Evolutionary conservation across 2,113 vertebrate genomes (phyloP), one percentile per base, ranked within the genome.

Genomic region (Tachysurus vachellii): DNA sequence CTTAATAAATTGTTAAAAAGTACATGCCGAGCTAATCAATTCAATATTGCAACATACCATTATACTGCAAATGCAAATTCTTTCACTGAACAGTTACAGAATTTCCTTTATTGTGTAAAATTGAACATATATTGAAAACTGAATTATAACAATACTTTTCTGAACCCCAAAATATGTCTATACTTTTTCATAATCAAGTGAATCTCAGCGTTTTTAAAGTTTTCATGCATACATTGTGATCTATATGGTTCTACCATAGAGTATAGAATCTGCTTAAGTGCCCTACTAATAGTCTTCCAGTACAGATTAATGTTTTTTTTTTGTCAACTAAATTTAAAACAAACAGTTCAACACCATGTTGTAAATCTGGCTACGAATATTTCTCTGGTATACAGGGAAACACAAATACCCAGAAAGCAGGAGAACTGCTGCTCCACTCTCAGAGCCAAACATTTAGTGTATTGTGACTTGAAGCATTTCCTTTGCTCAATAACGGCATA

Each of bases 1-100:
- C 28, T 61, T 81, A 61, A 84, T 81, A 87, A 86, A 86, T 44
- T 68, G 50, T 61, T 82, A 83, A 88, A 86, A 89, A 82, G 50
- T 53, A 68, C 85, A 89, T 81, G 76, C 76, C 44, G 42, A 85
- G 59, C 57, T 59, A n/a, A 87, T 84, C n/a, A 80, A 13, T 54
- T 83, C 42, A 56, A 77, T 61, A 76, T 53, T 42, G 82, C 54
- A 89, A 84, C 82, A 76, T 75, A 80, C 31, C 44, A 56, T 80
- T 54, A 13, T 42, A 21, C 17, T 64, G 59, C 54, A 54, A n/a
- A 62, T 50, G 76, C 68, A 82, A 61, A 79, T 83, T 59, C 4
- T 80, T 75, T 80, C 1, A 0, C 19, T 31, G 26, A 70, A 56
- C 75, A 84, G 19, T 53, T 88, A 86, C 36, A 75, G 26, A 59